Base-by-base conservation (phyloP, 2,888 invertebrate genomes). In the Orthosia incerta region DNA sequence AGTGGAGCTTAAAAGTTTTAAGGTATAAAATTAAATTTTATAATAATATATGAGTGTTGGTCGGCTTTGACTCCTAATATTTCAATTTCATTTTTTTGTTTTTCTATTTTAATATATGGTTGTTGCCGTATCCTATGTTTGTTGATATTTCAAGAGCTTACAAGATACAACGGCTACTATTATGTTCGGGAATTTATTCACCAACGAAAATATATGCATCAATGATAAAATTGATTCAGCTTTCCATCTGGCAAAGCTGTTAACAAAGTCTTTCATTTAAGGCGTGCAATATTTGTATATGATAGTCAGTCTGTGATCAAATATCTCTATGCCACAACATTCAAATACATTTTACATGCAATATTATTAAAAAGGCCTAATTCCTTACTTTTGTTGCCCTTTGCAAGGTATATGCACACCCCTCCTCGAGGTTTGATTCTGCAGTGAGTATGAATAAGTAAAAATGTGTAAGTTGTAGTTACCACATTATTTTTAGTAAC, bases 301-400 rank as follows among this genome's bases (percentile, higher is more conserved):
- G 15, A 20, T 50, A 31, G 50, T 74, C 78, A 74, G 78, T 74
- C 78, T 51, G 74, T 77, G 78, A 74, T 13, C 20, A n/a, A 51
- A 53, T 16, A 53, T 46, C 18, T 46, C 56, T 74, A 77, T 51
- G 45, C 45, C 77, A 74, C 77, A 77, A 68, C 74, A 74, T 57
- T 51, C 4, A 57, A 73, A 71, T 45, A 73, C 5, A 56, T 51
- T 57, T 20, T 11, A 31, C 78, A 77, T 74, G 77, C 78, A 74
- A 31, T 20, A 73, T 45, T 57, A 71, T 48, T 73, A 57, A 73
- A 48, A 48, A 68, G 56, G 69, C 77, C 45, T 45, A 16, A 20
- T 68, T 57, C 16, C 69, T 74, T 74, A 74, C 73, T 77, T 77
- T 57, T 26, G 48, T 77, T 45, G 56, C 12, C 77, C 26, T 57